These are phyloP conservation scores for Caenorhabditis sp. DNA, from an alignment of 2,888 invertebrate genomes.

Conservation along the genomic window DNA sequence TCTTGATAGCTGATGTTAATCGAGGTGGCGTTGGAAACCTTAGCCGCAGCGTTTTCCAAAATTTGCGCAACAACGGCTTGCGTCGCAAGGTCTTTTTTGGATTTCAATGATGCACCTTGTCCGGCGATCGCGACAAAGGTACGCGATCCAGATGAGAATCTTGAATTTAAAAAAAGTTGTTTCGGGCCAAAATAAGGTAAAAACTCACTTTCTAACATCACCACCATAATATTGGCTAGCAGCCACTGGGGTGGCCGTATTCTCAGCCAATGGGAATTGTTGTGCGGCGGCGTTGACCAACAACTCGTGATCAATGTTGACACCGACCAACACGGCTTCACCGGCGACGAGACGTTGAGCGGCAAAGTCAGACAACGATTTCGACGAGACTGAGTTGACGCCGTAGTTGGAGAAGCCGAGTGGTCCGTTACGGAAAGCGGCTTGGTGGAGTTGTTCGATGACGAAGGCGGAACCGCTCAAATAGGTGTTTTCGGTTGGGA, in stretches of 20 bases:
- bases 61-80: slow-evolving; percentile 59
- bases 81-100: slow-evolving; percentile 58
- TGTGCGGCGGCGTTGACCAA: slow-evolving; percentile 75
- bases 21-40: slow-evolving; percentile 41
- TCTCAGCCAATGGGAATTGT: slow-evolving; percentile 63
- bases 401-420: slow-evolving; percentile 78
- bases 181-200: not conserved
- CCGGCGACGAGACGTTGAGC: slow-evolving; percentile 34
- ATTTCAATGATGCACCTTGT: slow-evolving; percentile 55
- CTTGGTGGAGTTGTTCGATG: slow-evolving; percentile 85
- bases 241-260: slow-evolving; percentile 33
- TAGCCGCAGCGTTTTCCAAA: slow-evolving; percentile 52
- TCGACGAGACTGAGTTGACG: slow-evolving; percentile 42
- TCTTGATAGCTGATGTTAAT: slow-evolving; percentile 60
- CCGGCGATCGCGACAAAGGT: slow-evolving; percentile 66
- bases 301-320: slow-evolving; percentile 80
- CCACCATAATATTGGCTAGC: slow-evolving; percentile 60
- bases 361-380: slow-evolving; percentile 37
- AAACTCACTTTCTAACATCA: slow-evolving; percentile 39
- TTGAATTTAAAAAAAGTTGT: not conserved
- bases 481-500: slow-evolving; percentile 44
- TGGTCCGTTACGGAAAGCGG: slow-evolving; percentile 80
- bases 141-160: slow-evolving; percentile 22
- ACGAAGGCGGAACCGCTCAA: slow-evolving; percentile 71
- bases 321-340: slow-evolving; percentile 82